Evolutionary conservation across 2,888 invertebrate genomes (phyloP).

Genomic region (Pharmacophagus antenor): DNA sequence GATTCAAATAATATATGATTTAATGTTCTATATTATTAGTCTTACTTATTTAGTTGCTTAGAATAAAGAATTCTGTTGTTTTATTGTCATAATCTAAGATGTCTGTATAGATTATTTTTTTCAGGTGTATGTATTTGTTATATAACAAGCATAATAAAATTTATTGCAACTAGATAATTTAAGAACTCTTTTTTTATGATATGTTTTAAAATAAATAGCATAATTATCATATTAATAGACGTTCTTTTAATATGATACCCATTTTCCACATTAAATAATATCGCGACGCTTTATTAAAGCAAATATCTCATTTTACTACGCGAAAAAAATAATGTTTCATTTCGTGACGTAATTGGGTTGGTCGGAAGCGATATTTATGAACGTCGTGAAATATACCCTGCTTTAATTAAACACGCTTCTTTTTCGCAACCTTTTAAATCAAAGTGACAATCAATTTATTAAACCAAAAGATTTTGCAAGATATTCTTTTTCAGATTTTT

Average conservation of each 20-base stretch:
- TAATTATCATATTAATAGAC: neutral
- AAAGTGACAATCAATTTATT: constrained; percentile 36
- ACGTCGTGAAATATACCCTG: constrained; percentile 56
- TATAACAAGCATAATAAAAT: too few species aligned
- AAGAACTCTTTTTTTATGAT: neutral
- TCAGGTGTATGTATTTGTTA: too few species aligned
- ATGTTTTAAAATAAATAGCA: neutral
- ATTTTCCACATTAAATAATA: constrained; percentile 7
- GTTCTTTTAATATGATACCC: constrained; percentile 30
- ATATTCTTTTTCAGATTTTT: neutral
- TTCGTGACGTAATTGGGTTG: constrained; percentile 55
- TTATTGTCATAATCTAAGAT: too few species aligned
- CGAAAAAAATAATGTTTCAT: constrained; percentile 30
- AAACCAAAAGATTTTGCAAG: neutral
- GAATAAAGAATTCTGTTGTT: too few species aligned
- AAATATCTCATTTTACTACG: constrained; percentile 25
- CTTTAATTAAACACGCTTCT: constrained; percentile 43
- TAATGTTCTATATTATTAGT: neutral
- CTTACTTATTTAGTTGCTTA: too few species aligned
- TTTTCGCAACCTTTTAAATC: constrained; percentile 45
- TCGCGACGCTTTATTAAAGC: constrained; percentile 25
- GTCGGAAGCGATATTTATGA: constrained; percentile 55
- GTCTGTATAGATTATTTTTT: too few species aligned
- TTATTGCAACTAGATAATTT: too few species aligned
- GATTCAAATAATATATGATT: neutral